Evolutionary conservation across 2,113 vertebrate genomes (phyloP), one percentile per base, ranked within the genome.

Genomic region (Corythoichthys haematopterus): DNA sequence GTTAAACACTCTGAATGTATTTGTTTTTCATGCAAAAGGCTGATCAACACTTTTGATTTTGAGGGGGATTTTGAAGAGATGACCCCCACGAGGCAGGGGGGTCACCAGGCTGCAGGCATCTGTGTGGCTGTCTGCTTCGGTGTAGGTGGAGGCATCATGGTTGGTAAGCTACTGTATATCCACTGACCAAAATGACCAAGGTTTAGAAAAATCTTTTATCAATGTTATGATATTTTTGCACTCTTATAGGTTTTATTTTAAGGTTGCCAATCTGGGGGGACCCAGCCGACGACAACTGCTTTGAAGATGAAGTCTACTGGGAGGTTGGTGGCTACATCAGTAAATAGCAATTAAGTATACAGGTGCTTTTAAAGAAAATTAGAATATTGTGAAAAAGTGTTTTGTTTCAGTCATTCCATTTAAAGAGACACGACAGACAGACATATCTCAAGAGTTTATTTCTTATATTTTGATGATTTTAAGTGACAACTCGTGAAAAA

Each of bases 251-350:
- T 15, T 75, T 87, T 69, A 92, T 99, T 69, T 86, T 99, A 77
- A 97, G 93, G 82, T 75, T 98, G 48, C 95, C 96, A 0, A 71
- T 98, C 65, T 98, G 95, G 96, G 95, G 95, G 1, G 94, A 98
- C 65, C 66, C 94, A 0, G 84, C 93, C 0, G 94, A 95, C 65
- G 93, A 97, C 78, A 93, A 92, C 76, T 99, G 97, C 89, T 99
- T 95, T 71, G 93, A 97, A 50, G 97, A 99, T 47, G 89, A 82
- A 2, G 0, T 91, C 2, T 98, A 98, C 84, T 99, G 97, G 96
- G 94, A 98, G 94, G 97, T 98, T 75, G 93, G 94, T n/a, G 20
- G 14, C 38, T 20, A 43, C 38, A 61, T 13, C 12, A 65, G 48
- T 52, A 72, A 68, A 33, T 13, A 33, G 4, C 20, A 6, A 11